A percentile compares a stretch with the other conserved stretches of the same genome.
Conservation (phyloP, 2,797 vertebrate species). For the Cirrhinus mrigala region DNA sequence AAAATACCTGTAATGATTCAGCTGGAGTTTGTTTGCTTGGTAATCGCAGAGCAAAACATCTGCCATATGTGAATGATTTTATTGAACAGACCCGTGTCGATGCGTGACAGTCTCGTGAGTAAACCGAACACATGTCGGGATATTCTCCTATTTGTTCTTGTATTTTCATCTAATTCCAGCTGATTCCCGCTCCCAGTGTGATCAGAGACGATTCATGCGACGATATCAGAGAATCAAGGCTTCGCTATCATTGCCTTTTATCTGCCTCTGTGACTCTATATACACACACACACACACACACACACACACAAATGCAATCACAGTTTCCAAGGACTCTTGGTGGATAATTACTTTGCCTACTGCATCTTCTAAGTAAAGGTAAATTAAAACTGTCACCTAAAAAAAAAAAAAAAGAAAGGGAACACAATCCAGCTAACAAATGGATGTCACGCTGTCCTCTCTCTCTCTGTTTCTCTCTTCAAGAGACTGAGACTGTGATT, state of each 20-base stretch:
- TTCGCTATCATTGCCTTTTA: constrained; percentile 5
- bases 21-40: not conserved
- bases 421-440: not conserved
- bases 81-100: not conserved
- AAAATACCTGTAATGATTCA: not conserved
- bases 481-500: no score
- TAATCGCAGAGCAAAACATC: not conserved
- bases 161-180: constrained; percentile 13
- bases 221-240: not conserved
- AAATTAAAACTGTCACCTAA: constrained; percentile 33
- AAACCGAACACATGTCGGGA: constrained; percentile 1
- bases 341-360: constrained; percentile 4
- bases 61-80: not conserved
- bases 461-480: constrained; percentile 1
- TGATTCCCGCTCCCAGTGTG: not conserved
- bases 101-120: not conserved
- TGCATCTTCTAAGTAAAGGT: constrained; percentile 5
- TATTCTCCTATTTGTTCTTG: not conserved
- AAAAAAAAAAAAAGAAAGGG: constrained; percentile 7
- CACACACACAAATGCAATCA: not conserved
- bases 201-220: not conserved
- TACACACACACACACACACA: not conserved
- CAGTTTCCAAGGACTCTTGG: constrained; percentile 32
- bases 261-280: constrained; percentile 42
- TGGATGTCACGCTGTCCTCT: not conserved